Base-by-base conservation (phyloP, 37 sponge, comb jelly and placozoan genomes). In the Amphimedon queenslandica region DNA sequence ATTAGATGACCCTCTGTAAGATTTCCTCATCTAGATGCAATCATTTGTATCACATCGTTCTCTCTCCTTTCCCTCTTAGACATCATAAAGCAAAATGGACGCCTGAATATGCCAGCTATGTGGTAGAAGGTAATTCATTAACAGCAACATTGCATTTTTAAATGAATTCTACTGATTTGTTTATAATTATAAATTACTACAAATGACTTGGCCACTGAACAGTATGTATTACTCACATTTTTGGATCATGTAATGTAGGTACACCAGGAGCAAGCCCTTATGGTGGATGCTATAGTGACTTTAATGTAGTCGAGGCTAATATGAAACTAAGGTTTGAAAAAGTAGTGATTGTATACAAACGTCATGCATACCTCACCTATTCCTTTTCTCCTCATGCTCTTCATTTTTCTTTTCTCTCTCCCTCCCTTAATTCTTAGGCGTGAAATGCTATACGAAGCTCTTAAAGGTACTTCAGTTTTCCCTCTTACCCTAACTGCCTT, bases 51-150 rank as follows among this genome's bases (percentile, higher is more conserved):
- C n/a, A n/a, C n/a, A n/a, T n/a, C n/a, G 5, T 11, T 51, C 73
- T 57, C 31, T 57, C 73, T 25, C 33, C 20, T 18, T 31, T 23
- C 34, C 6, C 5, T 28, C 16, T 4, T 47, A 47, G 53, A 18
- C 13, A 84, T 29, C 86, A 84, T 58, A 3, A 55, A 21, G 73
- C 91, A 6, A 84, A 81, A 40, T 93, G 94, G 94, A 40, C 82
- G 56, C 94, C 94, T 39, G 94, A 93, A 70, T 93, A 93, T 74
- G 92, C 83, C 33, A 82, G 92, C 87, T 93, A 82, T 71, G 89
- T 93, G 94, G 79, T 93, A 24, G 94, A 93, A 85, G 91, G 94
- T 89, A 58, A 20, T 30, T 1, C 25, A 18, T 69, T 29, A n/a
- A n/a, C n/a, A n/a, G n/a, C n/a, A n/a, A n/a, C n/a, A n/a, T n/a